Evolutionary conservation across 2,113 vertebrate genomes (phyloP), one percentile per base, ranked within the genome.

Genomic region (Scopus umbretta): DNA sequence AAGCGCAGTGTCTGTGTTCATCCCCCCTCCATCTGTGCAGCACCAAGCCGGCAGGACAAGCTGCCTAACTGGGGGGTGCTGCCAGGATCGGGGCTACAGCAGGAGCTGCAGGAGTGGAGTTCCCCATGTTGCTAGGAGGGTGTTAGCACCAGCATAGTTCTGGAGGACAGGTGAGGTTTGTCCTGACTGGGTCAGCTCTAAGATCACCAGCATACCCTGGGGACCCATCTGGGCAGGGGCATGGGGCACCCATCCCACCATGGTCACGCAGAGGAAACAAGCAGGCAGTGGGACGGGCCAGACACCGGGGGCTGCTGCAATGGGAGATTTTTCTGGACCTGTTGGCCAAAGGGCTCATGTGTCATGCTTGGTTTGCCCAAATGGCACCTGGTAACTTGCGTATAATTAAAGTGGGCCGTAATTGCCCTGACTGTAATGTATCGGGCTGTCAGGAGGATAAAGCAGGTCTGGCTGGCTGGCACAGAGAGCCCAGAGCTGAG

Each of bases 241-340:
- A 25, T 0, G 2, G n/a, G 47, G 32, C 32, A 63, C 50, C 40
- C 42, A 42, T 30, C 63, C 34, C 59, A 49, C 40, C 36, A 10
- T 0, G 3, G 47, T 45, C 30, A 10, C 2, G 0, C 25, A 12
- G 4, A 50, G 42, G 80, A 34, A 0, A 0, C 1, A 8, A 32
- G 62, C 2, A 7, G 63, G 45, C 1, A 0, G 13, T 34, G 58
- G 26, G 38, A 22, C 36, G 1, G 2, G 42, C 20, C 11, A 17
- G 50, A n/a, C 7, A 2, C 32, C 7, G 7, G 50, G 56, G 23
- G 26, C 34, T 58, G 34, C 59, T 79, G 61, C 52, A 29, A 0
- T 0, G 1, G 53, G 23, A 70, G 45, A 13, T 5, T 2, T 61
- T 40, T 45, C 52, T 29, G 47, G 66, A 45, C 23, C 62, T 43